phyloP scores from a whole-genome alignment of 2,113 vertebrate species.

The Oryzias curvinotus region DNA sequence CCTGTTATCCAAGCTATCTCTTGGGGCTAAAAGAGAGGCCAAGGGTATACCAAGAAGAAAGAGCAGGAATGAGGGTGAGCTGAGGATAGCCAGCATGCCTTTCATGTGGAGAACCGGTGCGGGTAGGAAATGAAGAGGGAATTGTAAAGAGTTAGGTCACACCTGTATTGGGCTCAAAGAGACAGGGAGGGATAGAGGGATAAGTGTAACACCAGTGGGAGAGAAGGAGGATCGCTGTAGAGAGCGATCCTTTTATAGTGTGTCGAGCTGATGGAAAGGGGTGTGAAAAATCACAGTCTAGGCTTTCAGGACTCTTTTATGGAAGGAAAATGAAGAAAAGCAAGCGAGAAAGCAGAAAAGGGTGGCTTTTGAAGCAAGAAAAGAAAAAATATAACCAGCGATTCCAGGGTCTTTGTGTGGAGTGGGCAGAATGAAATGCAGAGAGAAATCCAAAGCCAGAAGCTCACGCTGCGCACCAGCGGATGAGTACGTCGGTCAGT shows the following conservation, averaged over 20 bases:
- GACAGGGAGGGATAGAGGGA: conserved; percentile 59
- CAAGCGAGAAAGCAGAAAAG: conserved; percentile 28
- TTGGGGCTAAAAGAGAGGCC: conserved; percentile 48
- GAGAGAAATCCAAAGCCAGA: conserved; percentile 41
- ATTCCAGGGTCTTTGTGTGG: conserved; percentile 49
- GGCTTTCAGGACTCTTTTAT: conserved; percentile 51
- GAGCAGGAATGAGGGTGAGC: conserved; percentile 46
- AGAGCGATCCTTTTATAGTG: conserved; percentile 54
- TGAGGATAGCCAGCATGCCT: conserved; percentile 54
- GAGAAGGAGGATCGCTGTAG: conserved; percentile 39
- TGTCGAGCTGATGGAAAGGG: conserved; percentile 42
- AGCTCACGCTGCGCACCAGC: conserved; percentile 27
- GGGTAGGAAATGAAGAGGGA: conserved; percentile 44
- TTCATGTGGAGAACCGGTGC: conserved; percentile 57
- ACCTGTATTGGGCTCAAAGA: conserved; percentile 62
- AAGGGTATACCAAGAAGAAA: conserved; percentile 48
- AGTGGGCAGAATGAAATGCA: conserved; percentile 13
- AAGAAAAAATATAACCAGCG: conserved; percentile 34
- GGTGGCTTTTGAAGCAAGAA: conserved; percentile 36
- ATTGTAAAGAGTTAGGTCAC: conserved; percentile 62
- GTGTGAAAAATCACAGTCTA: conserved; percentile 61
- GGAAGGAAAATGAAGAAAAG: conserved; percentile 39
- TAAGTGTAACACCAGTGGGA: conserved; percentile 55
- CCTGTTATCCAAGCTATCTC: conserved; percentile 66
- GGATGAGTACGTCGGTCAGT: conserved; percentile 15